These are phyloP conservation scores for Mobula hypostoma DNA, from an alignment of 2,113 vertebrate genomes.

Conservation along the genomic window DNA sequence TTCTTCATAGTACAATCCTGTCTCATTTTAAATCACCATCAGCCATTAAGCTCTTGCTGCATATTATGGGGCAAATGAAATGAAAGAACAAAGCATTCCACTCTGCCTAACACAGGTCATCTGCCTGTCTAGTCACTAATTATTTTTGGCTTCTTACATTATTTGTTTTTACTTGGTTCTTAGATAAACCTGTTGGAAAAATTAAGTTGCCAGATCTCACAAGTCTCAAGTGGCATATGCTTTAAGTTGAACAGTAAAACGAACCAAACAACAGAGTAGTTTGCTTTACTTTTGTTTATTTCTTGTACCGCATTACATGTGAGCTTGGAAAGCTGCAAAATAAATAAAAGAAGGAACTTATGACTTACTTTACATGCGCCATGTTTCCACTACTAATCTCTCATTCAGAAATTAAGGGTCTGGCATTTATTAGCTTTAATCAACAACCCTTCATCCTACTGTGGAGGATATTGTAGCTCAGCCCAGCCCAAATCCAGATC, in stretches of 20 bases:
- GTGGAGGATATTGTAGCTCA: not conserved
- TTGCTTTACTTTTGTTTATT: slow-evolving; percentile 9
- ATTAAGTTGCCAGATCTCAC: not conserved
- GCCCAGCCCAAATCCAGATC: not conserved
- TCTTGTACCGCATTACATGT: not conserved
- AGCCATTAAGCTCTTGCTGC: not conserved
- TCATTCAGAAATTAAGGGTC: not conserved
- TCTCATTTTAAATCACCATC: slow-evolving; percentile 12
- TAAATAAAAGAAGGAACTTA: not conserved
- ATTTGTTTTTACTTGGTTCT: not conserved
- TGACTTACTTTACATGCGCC: not conserved
- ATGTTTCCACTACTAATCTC: not conserved
- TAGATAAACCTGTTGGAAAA: not conserved
- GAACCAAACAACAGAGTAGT: not conserved
- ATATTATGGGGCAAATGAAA: not conserved
- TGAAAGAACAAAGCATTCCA: not conserved
- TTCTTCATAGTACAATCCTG: not conserved
- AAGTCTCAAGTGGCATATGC: not conserved
- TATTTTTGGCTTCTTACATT: not conserved
- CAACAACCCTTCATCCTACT: not conserved
- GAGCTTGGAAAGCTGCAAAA: no score
- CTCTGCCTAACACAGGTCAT: not conserved
- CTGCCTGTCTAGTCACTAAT: not conserved
- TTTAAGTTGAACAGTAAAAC: not conserved
- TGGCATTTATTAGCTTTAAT: not conserved